Base-by-base conservation (phyloP, 2,113 vertebrate species). In the Ivindomyrus marchei region DNA sequence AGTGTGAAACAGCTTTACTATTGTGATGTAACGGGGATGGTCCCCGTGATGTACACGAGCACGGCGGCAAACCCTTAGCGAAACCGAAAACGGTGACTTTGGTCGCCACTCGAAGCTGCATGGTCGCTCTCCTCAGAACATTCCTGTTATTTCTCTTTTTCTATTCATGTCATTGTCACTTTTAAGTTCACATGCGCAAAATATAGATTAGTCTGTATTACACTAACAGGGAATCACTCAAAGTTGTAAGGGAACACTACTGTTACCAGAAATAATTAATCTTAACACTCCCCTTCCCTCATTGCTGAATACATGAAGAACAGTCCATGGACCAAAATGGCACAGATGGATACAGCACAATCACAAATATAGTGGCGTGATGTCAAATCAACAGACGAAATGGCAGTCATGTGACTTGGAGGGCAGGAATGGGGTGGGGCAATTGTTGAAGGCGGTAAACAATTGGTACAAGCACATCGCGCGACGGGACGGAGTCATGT, bases 391-490 rank as follows among this genome's bases (percentile, higher is more conserved):
- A 90, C 90, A 91, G 85, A 94, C 93, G 92, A 80, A 93, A 89
- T 92, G 86, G 45, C 70, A 90, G 84, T 92, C 88, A 89, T 15
- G 90, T 90, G 90, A 90, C 91, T 27, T n/a, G 46, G 74, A 77
- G 88, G n/a, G 62, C 27, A 21, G 21, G 66, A 46, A 27, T 36
- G 52, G 66, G 84, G 70, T 47, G 49, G 58, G 58, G 58, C 31
- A 87, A 90, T 90, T 45, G 85, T 52, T 56, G 31, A 66, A 83
- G 88, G 42, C 90, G 90, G 90, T 91, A 86, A 90, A 90, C 95
- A 93, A 90, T 91, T 91, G 88, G 90, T 91, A 95, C 92, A 94
- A 87, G 93, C 94, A 94, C 94, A 94, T 88, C 89, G 92, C 87
- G 95, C 94, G 94, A 89, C 90, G 77, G 87, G 91, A 94, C 93